These are phyloP conservation scores for Microcebus murinus DNA, from an alignment of 2,113 vertebrate genomes.

Conservation along the genomic window DNA sequence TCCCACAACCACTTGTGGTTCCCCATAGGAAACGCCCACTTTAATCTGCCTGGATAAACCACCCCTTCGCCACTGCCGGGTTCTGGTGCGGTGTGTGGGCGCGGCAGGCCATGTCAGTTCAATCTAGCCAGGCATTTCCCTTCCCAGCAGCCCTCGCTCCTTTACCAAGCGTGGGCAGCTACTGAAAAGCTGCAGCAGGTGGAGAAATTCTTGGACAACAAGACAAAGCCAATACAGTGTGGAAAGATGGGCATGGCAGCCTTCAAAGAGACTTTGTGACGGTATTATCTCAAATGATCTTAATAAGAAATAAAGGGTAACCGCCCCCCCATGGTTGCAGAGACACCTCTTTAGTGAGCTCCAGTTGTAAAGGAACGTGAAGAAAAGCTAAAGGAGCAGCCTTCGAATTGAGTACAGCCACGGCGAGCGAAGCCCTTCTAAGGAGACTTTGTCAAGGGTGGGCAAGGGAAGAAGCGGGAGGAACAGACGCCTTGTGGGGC, in stretches of 20 bases:
- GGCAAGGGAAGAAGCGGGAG: background rate
- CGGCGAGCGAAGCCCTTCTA: background rate
- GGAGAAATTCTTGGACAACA: background rate
- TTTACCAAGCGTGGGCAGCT: background rate
- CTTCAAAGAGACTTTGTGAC: background rate
- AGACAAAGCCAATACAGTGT: background rate
- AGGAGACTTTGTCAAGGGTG: background rate
- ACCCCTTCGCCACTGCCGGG: background rate
- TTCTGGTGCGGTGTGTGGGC: too few relatives aligned
- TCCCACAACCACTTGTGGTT: background rate
- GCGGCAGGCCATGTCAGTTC: background rate
- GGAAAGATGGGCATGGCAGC: background rate
- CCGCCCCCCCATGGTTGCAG: background rate
- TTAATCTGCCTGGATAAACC: background rate
- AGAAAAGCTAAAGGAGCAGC: background rate
- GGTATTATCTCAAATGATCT: background rate
- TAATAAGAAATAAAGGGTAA: background rate
- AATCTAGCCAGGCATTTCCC: fast-evolving
- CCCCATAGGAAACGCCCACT: background rate
- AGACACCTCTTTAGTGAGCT: background rate
- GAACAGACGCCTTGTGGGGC: background rate
- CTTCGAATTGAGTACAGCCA: background rate
- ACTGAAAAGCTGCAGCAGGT: background rate
- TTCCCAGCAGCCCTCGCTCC: background rate
- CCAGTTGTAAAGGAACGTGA: background rate